phyloP scores from a whole-genome alignment of 1,140 invertebrate genomes.

The Bombus sylvicola region DNA sequence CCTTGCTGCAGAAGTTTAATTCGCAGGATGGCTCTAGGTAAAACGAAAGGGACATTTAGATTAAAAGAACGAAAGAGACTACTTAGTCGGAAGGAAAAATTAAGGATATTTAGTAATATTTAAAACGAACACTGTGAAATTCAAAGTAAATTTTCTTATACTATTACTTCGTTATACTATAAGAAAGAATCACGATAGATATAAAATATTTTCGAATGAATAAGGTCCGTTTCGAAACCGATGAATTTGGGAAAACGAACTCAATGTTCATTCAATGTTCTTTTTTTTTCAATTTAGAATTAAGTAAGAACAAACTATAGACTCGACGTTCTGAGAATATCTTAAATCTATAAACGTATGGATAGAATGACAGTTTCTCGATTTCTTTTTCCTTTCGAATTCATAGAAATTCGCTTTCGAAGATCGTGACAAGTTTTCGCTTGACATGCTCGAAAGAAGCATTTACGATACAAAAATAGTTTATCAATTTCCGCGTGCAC shows the following conservation, averaged over 20 bases:
- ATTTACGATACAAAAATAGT: background rate
- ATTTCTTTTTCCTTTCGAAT: background rate
- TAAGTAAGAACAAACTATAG: background rate
- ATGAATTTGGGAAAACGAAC: no score
- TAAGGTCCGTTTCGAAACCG: no score
- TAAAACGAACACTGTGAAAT: background rate
- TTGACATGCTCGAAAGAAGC: background rate
- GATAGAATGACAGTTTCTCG: background rate
- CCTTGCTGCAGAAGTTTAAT: slow-evolving; percentile 56
- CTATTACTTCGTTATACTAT: no score
- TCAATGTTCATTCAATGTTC: no score
- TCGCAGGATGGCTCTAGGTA: slow-evolving; percentile 19
- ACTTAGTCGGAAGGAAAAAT: background rate
- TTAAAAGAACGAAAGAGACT: background rate
- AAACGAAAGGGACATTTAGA: slow-evolving; percentile 10
- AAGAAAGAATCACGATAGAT: no score
- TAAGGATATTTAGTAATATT: background rate
- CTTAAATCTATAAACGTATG: background rate
- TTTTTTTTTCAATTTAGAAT: no score
- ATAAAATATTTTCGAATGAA: no score
- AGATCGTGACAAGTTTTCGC: background rate
- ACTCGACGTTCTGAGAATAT: background rate
- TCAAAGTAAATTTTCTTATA: no score
- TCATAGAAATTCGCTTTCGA: background rate
- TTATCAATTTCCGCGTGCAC: slow-evolving; percentile 6